phyloP scores from a whole-genome alignment of 2,113 vertebrate genomes.

The Pithys albifrons region DNA sequence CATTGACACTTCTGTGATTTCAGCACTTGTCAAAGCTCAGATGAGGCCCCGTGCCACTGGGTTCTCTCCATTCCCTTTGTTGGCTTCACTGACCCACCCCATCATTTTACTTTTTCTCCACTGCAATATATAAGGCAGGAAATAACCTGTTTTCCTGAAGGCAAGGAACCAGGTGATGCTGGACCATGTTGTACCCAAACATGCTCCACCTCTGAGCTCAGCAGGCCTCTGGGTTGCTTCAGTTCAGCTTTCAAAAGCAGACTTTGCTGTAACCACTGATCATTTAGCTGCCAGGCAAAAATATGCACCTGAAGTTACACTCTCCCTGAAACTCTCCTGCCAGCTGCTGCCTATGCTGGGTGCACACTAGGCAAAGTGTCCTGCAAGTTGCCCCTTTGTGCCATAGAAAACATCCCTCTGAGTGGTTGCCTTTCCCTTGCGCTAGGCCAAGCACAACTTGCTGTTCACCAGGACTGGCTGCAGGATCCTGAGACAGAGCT shows the following conservation, averaged over 20 bases:
- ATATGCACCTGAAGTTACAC: not conserved
- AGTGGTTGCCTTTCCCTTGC: not conserved
- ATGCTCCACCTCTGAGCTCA: not conserved
- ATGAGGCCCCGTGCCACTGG: not conserved
- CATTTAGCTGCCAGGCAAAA: not conserved
- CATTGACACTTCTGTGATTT: not conserved
- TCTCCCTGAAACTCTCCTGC: not conserved
- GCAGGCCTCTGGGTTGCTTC: not conserved
- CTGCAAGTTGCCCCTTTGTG: not conserved
- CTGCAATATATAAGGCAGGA: not conserved
- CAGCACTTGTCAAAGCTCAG: fast-evolving
- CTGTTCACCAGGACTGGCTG: not conserved
- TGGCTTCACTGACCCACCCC: not conserved
- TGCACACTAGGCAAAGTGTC: not conserved
- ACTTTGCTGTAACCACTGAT: not conserved
- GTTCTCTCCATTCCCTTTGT: not conserved
- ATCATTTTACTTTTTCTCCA: not conserved
- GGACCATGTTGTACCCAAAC: not conserved
- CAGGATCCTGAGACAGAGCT: not conserved
- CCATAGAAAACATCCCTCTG: not conserved
- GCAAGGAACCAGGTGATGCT: not conserved
- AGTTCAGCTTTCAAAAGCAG: not conserved
- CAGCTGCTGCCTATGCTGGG: not conserved
- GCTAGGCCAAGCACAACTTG: not conserved
- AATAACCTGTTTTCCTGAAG: not conserved